Evolutionary conservation across 2,797 vertebrate species (phyloP).

Genomic region (Podarcis siculus): DNA sequence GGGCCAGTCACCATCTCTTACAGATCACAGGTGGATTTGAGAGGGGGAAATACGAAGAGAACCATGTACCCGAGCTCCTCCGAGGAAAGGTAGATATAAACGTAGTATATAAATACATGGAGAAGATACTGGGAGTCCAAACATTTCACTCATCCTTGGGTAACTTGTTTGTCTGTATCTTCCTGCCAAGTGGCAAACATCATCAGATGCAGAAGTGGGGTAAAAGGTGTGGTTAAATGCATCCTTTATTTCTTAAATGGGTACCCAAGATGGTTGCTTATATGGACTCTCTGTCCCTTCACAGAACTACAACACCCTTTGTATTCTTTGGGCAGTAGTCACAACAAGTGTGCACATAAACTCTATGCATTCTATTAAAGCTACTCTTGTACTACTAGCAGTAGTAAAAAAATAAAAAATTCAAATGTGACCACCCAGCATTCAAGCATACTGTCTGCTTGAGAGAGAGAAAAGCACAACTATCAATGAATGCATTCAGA

Average conservation of each 20-base stretch:
- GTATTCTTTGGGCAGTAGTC: not conserved
- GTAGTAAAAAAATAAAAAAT: constrained; percentile 23
- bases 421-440: constrained; percentile 47
- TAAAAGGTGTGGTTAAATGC: not conserved
- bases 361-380: constrained; percentile 37
- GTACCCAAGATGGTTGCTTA: not conserved
- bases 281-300: not conserved
- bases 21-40: no score
- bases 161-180: not conserved
- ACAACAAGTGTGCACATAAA: not conserved
- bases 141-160: not conserved
- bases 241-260: not conserved
- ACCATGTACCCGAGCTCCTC: no score
- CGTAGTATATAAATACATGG: not conserved
- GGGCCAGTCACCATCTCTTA: no score
- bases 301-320: not conserved
- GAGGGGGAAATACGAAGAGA: no score
- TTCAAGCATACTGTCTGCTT: not conserved
- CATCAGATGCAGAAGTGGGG: not conserved
- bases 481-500: constrained; percentile 2
- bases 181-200: not conserved
- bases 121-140: not conserved
- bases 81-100: not conserved
- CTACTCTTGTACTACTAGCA: constrained; percentile 30
- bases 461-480: constrained; percentile 18